These are phyloP conservation scores for Drosophila atroscutellata DNA, from an alignment of 2,888 invertebrate genomes.

Conservation along the genomic window DNA sequence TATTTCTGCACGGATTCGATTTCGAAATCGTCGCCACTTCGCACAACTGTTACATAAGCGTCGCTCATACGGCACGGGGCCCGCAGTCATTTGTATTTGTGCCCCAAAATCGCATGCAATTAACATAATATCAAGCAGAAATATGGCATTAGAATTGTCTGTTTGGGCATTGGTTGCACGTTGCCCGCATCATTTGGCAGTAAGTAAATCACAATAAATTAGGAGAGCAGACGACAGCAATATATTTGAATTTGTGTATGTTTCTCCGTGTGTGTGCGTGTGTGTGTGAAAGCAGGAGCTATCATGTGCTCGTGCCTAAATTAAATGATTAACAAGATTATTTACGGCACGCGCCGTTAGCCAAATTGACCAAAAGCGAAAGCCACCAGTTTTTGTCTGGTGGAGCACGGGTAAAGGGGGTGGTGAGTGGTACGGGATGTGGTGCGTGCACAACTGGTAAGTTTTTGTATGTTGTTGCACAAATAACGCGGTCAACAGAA, in stretches of 20 bases:
- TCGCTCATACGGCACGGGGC: neutral
- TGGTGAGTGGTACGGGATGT: neutral
- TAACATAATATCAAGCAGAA: conserved; percentile 16
- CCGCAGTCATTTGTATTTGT: neutral
- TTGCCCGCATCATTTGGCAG: conserved; percentile 42
- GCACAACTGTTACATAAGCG: neutral
- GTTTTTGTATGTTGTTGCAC: conserved; percentile 36
- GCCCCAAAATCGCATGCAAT: conserved; percentile 11
- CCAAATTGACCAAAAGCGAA: conserved; percentile 28
- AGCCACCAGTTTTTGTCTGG: conserved; percentile 22
- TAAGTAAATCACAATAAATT: conserved; percentile 67
- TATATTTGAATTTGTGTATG: conserved; percentile 30
- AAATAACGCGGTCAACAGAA: conserved; percentile 42
- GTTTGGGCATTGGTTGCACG: conserved; percentile 19
- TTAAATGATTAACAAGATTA: conserved; percentile 81
- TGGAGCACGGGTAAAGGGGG: neutral
- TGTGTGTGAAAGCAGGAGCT: conserved; percentile 10
- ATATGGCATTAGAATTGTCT: conserved; percentile 12
- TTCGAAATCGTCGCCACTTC: neutral
- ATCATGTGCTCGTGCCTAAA: conserved; percentile 67
- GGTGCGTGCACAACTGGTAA: conserved; percentile 23
- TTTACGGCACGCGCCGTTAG: conserved; percentile 58
- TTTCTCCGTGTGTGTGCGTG: neutral
- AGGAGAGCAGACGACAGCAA: conserved; percentile 20
- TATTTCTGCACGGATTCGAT: neutral